Evolutionary conservation across 2,888 invertebrate species (phyloP).

Genomic region (Drosophila borealis): DNA sequence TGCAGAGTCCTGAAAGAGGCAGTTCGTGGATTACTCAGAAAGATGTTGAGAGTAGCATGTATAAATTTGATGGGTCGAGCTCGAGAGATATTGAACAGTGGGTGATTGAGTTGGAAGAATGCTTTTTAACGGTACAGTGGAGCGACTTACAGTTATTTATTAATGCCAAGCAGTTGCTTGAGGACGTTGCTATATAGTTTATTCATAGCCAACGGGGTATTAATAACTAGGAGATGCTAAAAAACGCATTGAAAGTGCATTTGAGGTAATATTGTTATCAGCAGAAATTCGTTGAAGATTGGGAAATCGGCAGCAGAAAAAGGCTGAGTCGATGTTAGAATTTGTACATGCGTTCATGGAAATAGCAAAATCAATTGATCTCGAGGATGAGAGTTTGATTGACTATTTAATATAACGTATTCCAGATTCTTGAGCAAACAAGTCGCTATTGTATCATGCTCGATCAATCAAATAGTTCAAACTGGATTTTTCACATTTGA

Average conservation of each 20-base stretch:
- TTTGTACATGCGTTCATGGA: constrained; percentile 25
- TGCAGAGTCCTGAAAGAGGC: too few species aligned
- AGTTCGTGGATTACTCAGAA: constrained; percentile 32
- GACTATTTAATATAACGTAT: too few species aligned
- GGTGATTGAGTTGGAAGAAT: constrained; percentile 25
- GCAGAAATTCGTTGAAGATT: constrained; percentile 12
- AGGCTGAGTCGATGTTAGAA: constrained; percentile 13
- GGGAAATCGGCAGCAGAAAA: constrained; percentile 1
- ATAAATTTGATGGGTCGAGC: constrained; percentile 22
- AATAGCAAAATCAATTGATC: constrained; percentile 2
- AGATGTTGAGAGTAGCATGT: constrained; percentile 26
- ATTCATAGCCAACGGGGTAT: constrained; percentile 7
- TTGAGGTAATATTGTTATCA: constrained; percentile 11
- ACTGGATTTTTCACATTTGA: too few species aligned
- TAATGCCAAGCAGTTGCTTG: constrained; percentile 23
- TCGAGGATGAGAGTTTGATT: too few species aligned
- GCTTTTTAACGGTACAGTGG: constrained; percentile 27
- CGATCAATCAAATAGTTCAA: constrained; percentile 2
- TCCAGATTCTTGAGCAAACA: not conserved
- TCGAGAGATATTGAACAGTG: constrained; percentile 21
- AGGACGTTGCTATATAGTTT: constrained; percentile 13
- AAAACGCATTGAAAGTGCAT: constrained; percentile 4
- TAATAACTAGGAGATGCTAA: constrained; percentile 7
- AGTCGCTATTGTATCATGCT: constrained; percentile 11
- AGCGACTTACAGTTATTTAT: constrained; percentile 24